Base-by-base conservation (phyloP, 2,888 invertebrate genomes). In the Volucella bombylans region DNA sequence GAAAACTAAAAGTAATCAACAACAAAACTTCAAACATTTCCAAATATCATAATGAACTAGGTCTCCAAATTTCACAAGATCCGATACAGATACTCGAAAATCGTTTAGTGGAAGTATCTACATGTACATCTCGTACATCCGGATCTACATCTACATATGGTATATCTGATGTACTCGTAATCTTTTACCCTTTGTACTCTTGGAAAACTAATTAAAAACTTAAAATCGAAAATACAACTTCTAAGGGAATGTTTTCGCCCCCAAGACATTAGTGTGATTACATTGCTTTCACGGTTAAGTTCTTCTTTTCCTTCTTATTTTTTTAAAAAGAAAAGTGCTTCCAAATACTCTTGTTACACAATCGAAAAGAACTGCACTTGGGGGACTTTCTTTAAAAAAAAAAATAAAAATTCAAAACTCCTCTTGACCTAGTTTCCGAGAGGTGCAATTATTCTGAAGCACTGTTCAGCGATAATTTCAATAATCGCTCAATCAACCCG, bases 361-460 rank as follows among this genome's bases (percentile, higher is more conserved):
- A 73, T 9, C 14, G 49, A 18, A 79, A 83, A 64, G 64, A 57
- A 31, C 9, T 61, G 12, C 68, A 68, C 31, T 79, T 69, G 67
- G 54, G 45, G 39, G 15, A 49, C 9, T 49, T 57, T 55, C 23
- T 52, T 65, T 6, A 1, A 47, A 47, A 69, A 23, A 23, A 23
- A 23, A 23, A 23, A n/a, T n/a, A n/a, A n/a, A 47, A 65, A 61
- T 10, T 41, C 68, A 4, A 47, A 65, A 61, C 12, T 41, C 68
- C 68, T 49, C 62, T 67, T 73, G 82, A 82, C 82, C 79, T 47
- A 74, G 57, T 79, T 79, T 68, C 50, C 38, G 11, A 23, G 18
- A 69, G 73, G 78, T 73, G 68, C 82, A 83, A 83, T 83, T 83
- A 74, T 78, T 83, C 55, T 80, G 10, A 76, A 80, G 80, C 38